Evolutionary conservation across 1,140 invertebrate species (phyloP), one percentile per base, ranked within the genome.

Genomic region (Drosophila navojoa): DNA sequence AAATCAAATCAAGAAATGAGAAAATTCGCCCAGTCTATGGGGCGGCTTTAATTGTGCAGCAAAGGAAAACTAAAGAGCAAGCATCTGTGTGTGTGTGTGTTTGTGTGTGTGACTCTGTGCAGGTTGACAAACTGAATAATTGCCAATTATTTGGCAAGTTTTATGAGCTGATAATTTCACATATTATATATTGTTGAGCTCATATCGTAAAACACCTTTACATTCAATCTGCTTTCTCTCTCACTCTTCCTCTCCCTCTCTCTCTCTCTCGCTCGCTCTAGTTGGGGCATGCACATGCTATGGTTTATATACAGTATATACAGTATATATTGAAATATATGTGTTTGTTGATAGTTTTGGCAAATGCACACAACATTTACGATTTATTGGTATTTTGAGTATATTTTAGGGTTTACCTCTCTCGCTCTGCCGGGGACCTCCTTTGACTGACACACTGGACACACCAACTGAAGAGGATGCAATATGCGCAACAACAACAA

Each of bases 51-150:
- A 75, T 77, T 77, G 71, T 69, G 55, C 57, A 63, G 71, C 68
- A 55, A 84, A 77, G 59, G 79, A 84, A 84, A 59, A 44, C 66
- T 66, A 76, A 32, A 44, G 61, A 81, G 61, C 42, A 53, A 70
- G 45, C 19, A 22, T n/a, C 22, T 71, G 50, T 58, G 32, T 67
- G 16, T 66, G 25, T 61, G 22, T 76, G 45, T 45, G 52, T 52
- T 32, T 62, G 61, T 45, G 50, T 70, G 42, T 76, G 49, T 69
- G 29, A 66, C 35, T 45, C 19, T 76, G 59, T 66, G 49, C 55
- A 61, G 60, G 80, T 87, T 87, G 82, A 87, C 84, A 87, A 87
- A 89, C 82, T 87, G 82, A 87, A 89, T 87, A 87, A 87, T 86
- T 87, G 79, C 63, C 82, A 86, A 86, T 87, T 87, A 71, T 87